Percentiles rank a stretch among this genome's conserved stretches.
phyloP scores from a whole-genome alignment of 2,113 vertebrate species.

The Platycercus adscitus region DNA sequence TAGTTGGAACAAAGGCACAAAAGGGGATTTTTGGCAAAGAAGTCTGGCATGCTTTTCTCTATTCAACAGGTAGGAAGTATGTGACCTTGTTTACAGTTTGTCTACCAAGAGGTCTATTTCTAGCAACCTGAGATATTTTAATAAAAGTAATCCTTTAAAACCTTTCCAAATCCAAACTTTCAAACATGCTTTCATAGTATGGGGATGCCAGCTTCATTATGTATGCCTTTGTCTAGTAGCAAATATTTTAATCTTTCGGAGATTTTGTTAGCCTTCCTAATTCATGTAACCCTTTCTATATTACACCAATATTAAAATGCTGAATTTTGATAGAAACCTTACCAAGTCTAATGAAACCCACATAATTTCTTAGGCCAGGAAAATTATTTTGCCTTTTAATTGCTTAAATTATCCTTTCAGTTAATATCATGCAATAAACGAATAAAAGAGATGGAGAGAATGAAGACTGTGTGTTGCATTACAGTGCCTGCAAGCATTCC shows the following conservation, averaged over 20 bases:
- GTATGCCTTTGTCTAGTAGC: slow-evolving; percentile 1
- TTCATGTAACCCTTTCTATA: neutral
- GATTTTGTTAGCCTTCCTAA: slow-evolving; percentile 1
- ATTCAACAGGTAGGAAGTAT: slow-evolving; percentile 71
- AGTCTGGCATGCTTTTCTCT: slow-evolving; percentile 22
- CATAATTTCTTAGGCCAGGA: neutral
- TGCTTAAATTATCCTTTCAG: neutral
- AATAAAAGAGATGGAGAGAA: slow-evolving; percentile 12
- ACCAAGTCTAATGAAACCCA: neutral
- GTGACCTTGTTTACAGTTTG: slow-evolving; percentile 54
- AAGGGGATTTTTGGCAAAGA: slow-evolving; percentile 42
- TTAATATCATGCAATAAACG: slow-evolving; percentile 4
- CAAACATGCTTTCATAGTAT: slow-evolving; percentile 27
- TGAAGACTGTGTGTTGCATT: slow-evolving; percentile 5
- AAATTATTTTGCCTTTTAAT: slow-evolving; percentile 8
- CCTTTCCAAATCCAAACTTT: slow-evolving; percentile 36
- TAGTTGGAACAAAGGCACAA: slow-evolving; percentile 53
- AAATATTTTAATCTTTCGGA: slow-evolving; percentile 36
- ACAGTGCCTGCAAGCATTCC: neutral
- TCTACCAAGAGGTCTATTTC: slow-evolving; percentile 58
- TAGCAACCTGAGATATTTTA: slow-evolving; percentile 49
- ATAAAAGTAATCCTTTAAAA: slow-evolving; percentile 63
- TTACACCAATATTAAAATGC: neutral
- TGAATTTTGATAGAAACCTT: neutral
- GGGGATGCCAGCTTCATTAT: slow-evolving; percentile 8